Base-by-base conservation (phyloP, 1,140 invertebrate genomes). In the Bombus haemorrhoidalis region DNA sequence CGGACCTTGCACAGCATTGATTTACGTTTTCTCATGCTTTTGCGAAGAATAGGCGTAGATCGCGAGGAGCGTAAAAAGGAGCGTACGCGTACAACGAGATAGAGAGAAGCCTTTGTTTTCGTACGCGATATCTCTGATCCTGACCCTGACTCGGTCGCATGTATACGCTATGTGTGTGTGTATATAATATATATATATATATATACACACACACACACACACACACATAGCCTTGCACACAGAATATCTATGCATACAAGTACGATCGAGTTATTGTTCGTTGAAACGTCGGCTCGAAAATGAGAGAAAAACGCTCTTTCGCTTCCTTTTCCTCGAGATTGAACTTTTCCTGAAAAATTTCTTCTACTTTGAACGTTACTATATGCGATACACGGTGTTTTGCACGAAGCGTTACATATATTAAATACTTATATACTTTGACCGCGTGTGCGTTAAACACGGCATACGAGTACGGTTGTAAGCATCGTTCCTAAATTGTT, bases 51-150 rank as follows among this genome's bases (percentile, higher is more conserved):
- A 71, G 34, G 34, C 1, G 66, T 41, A 3, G 66, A 9, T 12
- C 71, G 2, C 22, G 41, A 18, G 28, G 15, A 32, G n/a, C 10
- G 28, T 3, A 39, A 39, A 39, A 39, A 69, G 25, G 12, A 28
- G 22, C 3, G 71, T 22, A 53, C 47, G 39, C 5, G 47, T 15
- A 47, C 13, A 2, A 25, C n/a, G 68, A 72, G 62, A 81, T 13
- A 28, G 43, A n/a, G 32, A 73, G 9, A n/a, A 62, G n/a, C 18
- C 79, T 81, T 81, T 72, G 68, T 81, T 81, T 81, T 72, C 79
- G 47, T 47, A 43, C 28, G 39, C 47, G 34, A 72, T 81, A 71
- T 72, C 79, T 81, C 62, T 81, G 68, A 81, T 81, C 79, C 47
- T n/a, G 47, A 59, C 34, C 72, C 39, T 25, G 18, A n/a, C 66